These are phyloP conservation scores for Agapornis canus DNA, from an alignment of 2,797 vertebrate genomes.

Conservation along the genomic window DNA sequence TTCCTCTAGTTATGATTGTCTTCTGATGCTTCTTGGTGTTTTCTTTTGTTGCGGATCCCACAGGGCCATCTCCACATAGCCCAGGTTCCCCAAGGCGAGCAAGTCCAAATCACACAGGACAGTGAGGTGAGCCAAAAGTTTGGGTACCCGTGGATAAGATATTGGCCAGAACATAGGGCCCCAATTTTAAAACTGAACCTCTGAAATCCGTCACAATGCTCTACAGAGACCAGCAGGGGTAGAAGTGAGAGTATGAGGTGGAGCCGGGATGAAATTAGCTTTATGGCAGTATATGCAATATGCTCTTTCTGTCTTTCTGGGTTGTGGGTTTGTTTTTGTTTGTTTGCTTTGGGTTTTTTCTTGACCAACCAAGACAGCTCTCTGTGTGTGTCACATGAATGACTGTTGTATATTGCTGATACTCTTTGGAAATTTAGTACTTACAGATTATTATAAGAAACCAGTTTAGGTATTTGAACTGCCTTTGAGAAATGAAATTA, in stretches of 20 bases:
- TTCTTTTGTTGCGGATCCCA: constrained; percentile 83
- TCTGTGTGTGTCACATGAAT: not conserved
- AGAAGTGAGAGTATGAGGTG: not conserved
- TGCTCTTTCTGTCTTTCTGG: not conserved
- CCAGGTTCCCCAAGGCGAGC: constrained; percentile 97
- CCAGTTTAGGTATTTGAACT: not conserved
- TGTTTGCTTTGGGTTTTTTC: not conserved
- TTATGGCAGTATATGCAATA: not conserved
- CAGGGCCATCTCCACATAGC: constrained; percentile 98
- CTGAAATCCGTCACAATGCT: not conserved
- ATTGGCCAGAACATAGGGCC: not conserved
- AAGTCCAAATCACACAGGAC: constrained; percentile 99
- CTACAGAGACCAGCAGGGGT: not conserved
- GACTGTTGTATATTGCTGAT: not conserved
- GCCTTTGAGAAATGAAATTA: not conserved
- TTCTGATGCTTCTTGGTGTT: constrained; percentile 78
- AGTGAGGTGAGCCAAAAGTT: constrained; percentile 86
- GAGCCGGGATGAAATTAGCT: not conserved
- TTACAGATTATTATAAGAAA: not conserved
- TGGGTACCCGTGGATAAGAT: not conserved
- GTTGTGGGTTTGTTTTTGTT: accelerated
- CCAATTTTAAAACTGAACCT: accelerated
- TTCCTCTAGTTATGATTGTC: constrained; percentile 30
- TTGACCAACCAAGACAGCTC: not conserved
- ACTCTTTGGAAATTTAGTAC: not conserved